phyloP scores from a whole-genome alignment of 2,113 vertebrate species.

The Stictonetta naevosa region DNA sequence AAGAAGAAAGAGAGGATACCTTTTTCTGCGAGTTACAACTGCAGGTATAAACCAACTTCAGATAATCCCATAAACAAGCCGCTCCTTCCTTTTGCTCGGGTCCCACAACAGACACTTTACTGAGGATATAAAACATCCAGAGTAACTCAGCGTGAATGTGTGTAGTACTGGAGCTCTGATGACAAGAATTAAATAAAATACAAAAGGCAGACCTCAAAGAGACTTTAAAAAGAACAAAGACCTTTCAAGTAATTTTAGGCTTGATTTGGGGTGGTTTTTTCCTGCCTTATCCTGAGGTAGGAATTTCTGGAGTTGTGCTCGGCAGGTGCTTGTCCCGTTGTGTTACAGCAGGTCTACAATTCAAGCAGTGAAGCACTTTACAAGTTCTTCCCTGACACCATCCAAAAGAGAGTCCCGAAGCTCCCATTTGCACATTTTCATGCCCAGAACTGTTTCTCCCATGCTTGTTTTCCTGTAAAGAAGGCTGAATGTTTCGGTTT shows the following conservation, averaged over 20 bases:
- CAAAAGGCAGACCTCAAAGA: constrained; percentile 63
- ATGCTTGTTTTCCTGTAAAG: constrained; percentile 67
- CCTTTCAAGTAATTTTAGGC: constrained; percentile 9
- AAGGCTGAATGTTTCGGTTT: constrained; percentile 45
- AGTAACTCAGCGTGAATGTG: not conserved
- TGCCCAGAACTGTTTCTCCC: not conserved
- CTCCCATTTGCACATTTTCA: constrained; percentile 42
- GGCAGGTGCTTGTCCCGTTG: constrained; percentile 21
- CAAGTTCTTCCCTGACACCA: constrained; percentile 1
- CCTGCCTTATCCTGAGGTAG: not conserved
- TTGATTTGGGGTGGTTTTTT: not conserved
- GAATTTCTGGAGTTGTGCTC: not conserved
- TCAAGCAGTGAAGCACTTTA: constrained; percentile 35
- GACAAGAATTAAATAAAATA: constrained; percentile 29
- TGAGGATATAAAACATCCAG: not conserved
- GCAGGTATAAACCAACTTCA: not conserved
- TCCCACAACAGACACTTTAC: constrained; percentile 35
- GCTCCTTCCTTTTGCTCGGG: not conserved
- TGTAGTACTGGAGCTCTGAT: constrained; percentile 40
- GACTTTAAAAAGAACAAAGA: constrained; percentile 46
- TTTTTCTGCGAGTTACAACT: not conserved
- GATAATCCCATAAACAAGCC: not conserved
- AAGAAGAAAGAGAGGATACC: not conserved
- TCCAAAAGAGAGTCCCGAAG: constrained; percentile 32
- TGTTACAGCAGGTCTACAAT: constrained; percentile 42